phyloP scores from a whole-genome alignment of 2,888 invertebrate species.

The Brenthis hecate region DNA sequence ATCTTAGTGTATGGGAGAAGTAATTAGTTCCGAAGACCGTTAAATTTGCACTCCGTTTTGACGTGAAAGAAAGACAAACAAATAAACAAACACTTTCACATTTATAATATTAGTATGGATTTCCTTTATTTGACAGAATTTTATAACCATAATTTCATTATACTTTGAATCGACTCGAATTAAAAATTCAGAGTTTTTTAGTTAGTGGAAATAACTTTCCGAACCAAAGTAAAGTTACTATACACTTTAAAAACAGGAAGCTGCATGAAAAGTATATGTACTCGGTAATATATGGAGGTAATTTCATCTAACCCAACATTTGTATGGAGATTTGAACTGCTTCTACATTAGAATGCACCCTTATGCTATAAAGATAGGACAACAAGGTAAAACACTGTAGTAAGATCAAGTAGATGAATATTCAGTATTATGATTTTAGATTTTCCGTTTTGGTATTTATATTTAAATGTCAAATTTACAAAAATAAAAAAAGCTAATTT shows the following conservation, averaged over 20 bases:
- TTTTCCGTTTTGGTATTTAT: not conserved
- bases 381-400: conserved; percentile 41
- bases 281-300: conserved; percentile 27
- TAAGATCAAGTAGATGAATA: conserved; percentile 61
- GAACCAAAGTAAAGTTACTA: not conserved
- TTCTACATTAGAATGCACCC: conserved; percentile 64
- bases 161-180: too few relatives aligned
- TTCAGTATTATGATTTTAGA: conserved; percentile 44
- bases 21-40: conserved; percentile 62
- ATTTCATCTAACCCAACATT: conserved; percentile 29
- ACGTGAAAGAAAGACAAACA: too few relatives aligned
- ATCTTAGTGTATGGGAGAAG: conserved; percentile 59
- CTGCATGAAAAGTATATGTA: conserved; percentile 1
- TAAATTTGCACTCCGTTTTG: conserved; percentile 48
- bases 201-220: too few relatives aligned
- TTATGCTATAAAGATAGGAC: conserved; percentile 57
- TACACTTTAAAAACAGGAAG: conserved; percentile 7
- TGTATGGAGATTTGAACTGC: conserved; percentile 21
- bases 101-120: too few relatives aligned
- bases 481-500: not conserved
- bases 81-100: too few relatives aligned
- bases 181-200: too few relatives aligned
- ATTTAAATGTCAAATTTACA: not conserved
- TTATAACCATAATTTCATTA: too few relatives aligned
- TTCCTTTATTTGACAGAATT: too few relatives aligned